Conservation (phyloP, 1,140 invertebrate genomes). For the Drosophila nigromelanica region DNA sequence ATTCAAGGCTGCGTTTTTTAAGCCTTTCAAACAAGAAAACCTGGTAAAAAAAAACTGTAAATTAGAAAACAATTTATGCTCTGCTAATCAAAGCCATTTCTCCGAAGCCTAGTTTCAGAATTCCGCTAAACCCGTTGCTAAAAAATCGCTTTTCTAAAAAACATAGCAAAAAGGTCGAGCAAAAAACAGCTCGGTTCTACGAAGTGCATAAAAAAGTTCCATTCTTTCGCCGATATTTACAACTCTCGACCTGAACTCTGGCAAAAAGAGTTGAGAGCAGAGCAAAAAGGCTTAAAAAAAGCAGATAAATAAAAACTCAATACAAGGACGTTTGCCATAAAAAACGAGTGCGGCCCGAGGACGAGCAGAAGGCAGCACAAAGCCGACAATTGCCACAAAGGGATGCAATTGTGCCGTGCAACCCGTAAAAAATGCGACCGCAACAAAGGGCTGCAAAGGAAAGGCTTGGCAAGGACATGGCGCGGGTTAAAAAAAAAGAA, state of each 20-base stretch:
- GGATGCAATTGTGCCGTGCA: conserved; percentile 49
- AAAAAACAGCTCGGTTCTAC: conserved; percentile 42
- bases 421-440: conserved; percentile 71
- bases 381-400: conserved; percentile 61
- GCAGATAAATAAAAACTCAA: too few species aligned
- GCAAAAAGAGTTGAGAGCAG: conserved; percentile 69
- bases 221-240: conserved; percentile 47
- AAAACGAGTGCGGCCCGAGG: conserved; percentile 29
- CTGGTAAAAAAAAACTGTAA: conserved; percentile 28
- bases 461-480: conserved; percentile 40
- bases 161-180: conserved; percentile 18
- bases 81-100: conserved; percentile 30
- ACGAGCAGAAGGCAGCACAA: conserved; percentile 21
- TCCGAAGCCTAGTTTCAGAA: conserved; percentile 28
- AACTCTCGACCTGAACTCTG: conserved; percentile 28
- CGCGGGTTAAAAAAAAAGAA: conserved; percentile 48
- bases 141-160: conserved; percentile 56
- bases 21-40: conserved; percentile 55
- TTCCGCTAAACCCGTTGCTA: conserved; percentile 61
- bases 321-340: conserved; percentile 27
- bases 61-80: conserved; percentile 19
- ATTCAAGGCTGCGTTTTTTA: conserved; percentile 69
- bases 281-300: conserved; percentile 79
- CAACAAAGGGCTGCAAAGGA: conserved; percentile 58
- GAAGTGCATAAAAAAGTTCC: conserved; percentile 51